These are phyloP conservation scores for Drosophila nr. perissopoda DNA, from an alignment of 2,888 invertebrate species.

Conservation along the genomic window DNA sequence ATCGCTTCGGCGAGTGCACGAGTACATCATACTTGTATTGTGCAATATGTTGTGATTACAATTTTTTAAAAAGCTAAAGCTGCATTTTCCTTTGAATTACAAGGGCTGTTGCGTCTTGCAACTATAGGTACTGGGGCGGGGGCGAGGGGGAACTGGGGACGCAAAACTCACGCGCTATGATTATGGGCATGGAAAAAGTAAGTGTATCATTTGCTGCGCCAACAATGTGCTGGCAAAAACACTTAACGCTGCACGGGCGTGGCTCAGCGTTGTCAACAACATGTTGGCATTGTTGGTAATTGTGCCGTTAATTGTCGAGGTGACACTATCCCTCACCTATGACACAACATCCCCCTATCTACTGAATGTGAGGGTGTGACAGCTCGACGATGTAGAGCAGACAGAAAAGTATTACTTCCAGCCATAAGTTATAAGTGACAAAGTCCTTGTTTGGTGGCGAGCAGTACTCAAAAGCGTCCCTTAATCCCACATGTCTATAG, in stretches of 20 bases:
- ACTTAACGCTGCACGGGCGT: conserved; percentile 62
- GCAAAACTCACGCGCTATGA: conserved; percentile 28
- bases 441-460: conserved; percentile 1
- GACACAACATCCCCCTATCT: conserved; percentile 35
- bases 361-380: conserved; percentile 26
- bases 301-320: conserved; percentile 79
- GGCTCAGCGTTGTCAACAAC: conserved; percentile 29
- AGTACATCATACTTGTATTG: conserved; percentile 37
- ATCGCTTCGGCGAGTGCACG: conserved; percentile 35
- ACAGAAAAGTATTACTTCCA: neutral
- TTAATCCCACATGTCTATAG: neutral
- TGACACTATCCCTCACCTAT: conserved; percentile 45
- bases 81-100: conserved; percentile 81
- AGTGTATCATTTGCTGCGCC: conserved; percentile 60
- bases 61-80: conserved; percentile 82
- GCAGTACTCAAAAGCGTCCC: neutral
- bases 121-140: neutral
- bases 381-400: neutral
- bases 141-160: neutral
- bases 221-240: conserved; percentile 65
- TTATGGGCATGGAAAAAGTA: conserved; percentile 39
- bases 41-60: conserved; percentile 79
- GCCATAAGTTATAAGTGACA: neutral
- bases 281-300: conserved; percentile 66
- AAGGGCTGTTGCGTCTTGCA: conserved; percentile 44